These are phyloP conservation scores for Podocnemis expansa DNA, from an alignment of 2,113 vertebrate species.

Conservation along the genomic window DNA sequence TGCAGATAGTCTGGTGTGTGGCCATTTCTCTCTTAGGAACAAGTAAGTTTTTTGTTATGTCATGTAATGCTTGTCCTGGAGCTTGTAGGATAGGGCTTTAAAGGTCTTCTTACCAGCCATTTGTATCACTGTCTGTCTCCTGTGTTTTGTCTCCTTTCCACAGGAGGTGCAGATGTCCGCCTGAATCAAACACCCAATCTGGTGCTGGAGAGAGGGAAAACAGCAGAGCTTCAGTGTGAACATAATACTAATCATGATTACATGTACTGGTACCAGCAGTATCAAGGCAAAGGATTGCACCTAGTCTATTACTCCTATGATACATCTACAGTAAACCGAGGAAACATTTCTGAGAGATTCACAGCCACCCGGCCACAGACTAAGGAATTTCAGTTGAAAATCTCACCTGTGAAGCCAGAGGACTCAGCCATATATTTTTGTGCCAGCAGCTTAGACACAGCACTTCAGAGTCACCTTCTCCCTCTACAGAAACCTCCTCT, in stretches of 20 bases:
- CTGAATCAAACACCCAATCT: slow-evolving; percentile 6
- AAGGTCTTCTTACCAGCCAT: not conserved
- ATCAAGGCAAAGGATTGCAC: not conserved
- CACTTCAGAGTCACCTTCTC: not conserved
- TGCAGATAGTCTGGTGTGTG: not conserved
- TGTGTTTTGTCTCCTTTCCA: not conserved
- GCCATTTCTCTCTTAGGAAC: not conserved
- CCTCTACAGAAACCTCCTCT: not conserved
- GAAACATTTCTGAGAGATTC: not conserved
- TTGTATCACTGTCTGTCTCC: not conserved
- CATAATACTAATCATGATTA: not conserved
- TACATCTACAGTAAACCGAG: not conserved
- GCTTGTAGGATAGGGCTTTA: not conserved
- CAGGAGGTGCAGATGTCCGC: not conserved
- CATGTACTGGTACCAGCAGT: slow-evolving; percentile 27
- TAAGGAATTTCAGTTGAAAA: not conserved
- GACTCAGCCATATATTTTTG: not conserved
- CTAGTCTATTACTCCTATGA: not conserved
- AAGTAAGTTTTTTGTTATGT: not conserved
- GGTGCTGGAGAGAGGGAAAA: not conserved
- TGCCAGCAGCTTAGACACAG: not conserved
- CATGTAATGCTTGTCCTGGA: not conserved
- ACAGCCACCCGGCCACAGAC: fast-evolving
- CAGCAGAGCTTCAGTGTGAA: not conserved
- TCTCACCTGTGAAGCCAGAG: not conserved